Percentiles rank a stretch among this genome's conserved stretches.
Evolutionary conservation across 2,888 invertebrate genomes (phyloP).

Genomic region (Conus canariensis): DNA sequence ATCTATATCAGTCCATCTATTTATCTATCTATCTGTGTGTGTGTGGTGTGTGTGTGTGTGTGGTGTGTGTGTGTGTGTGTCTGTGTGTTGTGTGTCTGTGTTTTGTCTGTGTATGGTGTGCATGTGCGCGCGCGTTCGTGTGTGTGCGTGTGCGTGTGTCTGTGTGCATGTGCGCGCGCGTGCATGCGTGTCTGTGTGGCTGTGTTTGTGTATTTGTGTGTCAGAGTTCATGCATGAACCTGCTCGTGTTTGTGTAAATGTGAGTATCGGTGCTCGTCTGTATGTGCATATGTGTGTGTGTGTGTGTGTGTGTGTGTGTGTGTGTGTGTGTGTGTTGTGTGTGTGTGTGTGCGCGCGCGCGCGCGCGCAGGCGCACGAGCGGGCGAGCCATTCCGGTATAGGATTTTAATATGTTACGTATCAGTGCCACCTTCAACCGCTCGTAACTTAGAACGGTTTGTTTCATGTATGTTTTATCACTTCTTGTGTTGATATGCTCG

Average conservation of each 20-base stretch:
- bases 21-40: background rate
- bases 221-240: background rate
- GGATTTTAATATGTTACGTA: too few relatives aligned
- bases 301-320: constrained; percentile 20
- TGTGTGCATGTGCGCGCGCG: background rate
- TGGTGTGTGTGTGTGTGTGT: background rate
- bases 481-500: too few relatives aligned
- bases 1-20: background rate
- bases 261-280: background rate
- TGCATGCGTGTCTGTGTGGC: background rate
- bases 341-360: too few relatives aligned
- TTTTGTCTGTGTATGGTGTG: too few relatives aligned
- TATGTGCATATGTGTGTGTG: background rate
- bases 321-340: constrained; percentile 23
- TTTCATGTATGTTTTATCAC: too few relatives aligned
- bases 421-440: too few relatives aligned
- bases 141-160: background rate
- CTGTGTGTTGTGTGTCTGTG: background rate
- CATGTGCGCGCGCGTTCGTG: background rate
- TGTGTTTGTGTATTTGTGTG: background rate
- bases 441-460: too few relatives aligned
- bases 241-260: background rate
- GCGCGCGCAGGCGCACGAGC: background rate
- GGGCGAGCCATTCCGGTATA: too few relatives aligned
- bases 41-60: too few relatives aligned